Conservation (phyloP, 1,140 invertebrate species). For the Hylaeus anthracinus region DNA sequence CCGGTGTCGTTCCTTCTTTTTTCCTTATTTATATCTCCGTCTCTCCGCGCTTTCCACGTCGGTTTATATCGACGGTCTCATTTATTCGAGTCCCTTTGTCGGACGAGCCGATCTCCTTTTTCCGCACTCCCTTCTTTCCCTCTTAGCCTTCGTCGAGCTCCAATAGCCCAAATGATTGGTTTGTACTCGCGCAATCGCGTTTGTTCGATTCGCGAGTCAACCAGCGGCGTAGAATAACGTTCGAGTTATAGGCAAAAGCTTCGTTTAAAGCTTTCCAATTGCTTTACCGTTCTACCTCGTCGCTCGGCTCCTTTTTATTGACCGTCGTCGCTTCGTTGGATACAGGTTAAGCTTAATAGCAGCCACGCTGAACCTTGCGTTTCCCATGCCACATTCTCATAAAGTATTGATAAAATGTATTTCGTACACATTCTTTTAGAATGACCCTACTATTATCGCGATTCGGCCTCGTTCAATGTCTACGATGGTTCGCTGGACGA, state of each 20-base stretch:
- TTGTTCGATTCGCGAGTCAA: conserved; percentile 9
- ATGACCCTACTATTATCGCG: no score
- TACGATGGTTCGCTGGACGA: no score
- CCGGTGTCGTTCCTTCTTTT: conserved; percentile 9
- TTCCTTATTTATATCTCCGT: conserved; percentile 58
- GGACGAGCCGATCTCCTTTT: conserved; percentile 65
- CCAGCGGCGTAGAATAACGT: neutral
- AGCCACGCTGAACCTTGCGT: no score
- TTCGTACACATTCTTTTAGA: no score
- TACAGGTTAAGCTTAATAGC: no score
- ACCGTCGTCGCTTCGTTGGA: no score
- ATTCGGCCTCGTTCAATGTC: no score
- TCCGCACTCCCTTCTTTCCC: neutral
- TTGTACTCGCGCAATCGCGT: conserved; percentile 43
- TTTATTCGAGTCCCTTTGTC: conserved; percentile 75
- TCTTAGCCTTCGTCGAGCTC: conserved; percentile 18
- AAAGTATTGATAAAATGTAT: no score
- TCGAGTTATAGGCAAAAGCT: neutral
- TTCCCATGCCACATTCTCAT: no score
- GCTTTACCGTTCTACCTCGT: no score
- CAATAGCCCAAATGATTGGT: conserved; percentile 61
- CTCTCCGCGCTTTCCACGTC: conserved; percentile 36
- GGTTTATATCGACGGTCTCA: conserved; percentile 68
- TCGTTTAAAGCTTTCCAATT: neutral
- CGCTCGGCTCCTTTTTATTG: no score